Base-by-base conservation (phyloP, 2,888 invertebrate species). In the Andrena fulva region DNA sequence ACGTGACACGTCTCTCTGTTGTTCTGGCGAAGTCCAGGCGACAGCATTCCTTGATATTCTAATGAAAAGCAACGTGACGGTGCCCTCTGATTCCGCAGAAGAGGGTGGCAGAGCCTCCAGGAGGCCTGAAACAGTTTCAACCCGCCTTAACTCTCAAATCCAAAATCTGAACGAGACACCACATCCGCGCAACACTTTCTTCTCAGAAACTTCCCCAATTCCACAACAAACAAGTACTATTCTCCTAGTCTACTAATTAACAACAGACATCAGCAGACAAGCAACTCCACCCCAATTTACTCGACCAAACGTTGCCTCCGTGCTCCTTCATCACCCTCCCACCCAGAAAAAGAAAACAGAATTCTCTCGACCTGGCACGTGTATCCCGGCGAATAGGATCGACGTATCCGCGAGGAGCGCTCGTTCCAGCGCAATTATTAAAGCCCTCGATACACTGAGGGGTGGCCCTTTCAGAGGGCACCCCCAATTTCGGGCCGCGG, bases 1-100 rank as follows among this genome's bases (percentile, higher is more conserved):
- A 71, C 80, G 80, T 80, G 80, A 80, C 80, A 33, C n/a, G 60
- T 52, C 80, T 52, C 72, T 80, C 60, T 67, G 80, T 70, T 59
- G 77, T 67, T 72, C 66, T 16, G 33, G 78, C 52, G 80, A 80
- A 80, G 66, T 42, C 66, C 79, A 60, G 52, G 31, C 79, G 79
- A 79, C 80, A 20, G 80, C 72, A 66, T 80, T 72, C 72, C 79
- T 71, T 71, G 80, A 80, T 80, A 80, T 80, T 80, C 80, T 80
- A 80, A 80, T 80, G 80, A 78, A 80, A 80, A 80, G 71, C 79
- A 52, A 42, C 80, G 79, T 52, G 72, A 78, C 76, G 2, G 27
- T 27, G 6, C 20, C n/a, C 20, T 71, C 20, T 48, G 60, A 31
- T 60, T 48, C 62, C 62, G 31, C 42, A 12, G 6, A 24, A 24